Base-by-base conservation (phyloP, 2,113 vertebrate species). In the Rhodinocichla rosea region DNA sequence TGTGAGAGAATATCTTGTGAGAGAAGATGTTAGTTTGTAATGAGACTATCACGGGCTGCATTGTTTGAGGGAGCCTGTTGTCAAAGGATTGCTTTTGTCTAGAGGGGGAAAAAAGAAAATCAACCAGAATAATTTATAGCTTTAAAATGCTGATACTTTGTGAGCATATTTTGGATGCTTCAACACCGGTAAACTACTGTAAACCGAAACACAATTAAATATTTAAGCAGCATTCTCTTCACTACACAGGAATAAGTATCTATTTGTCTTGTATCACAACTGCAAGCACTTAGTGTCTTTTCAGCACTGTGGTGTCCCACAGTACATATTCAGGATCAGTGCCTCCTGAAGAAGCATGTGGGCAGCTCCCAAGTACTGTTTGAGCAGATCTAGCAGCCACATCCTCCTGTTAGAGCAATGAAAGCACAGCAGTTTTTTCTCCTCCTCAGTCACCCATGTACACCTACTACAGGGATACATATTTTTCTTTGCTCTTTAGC, bases 141-240 rank as follows among this genome's bases (percentile, higher is more conserved):
- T 90, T 88, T 64, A 83, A 86, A 92, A 86, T 52, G 40, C 60
- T 75, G 64, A 44, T n/a, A 70, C 69, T 84, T 45, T 22, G 39
- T 90, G n/a, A 92, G 56, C 42, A 17, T 67, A 68, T 90, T 90
- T 90, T 78, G 82, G 88, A 64, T 47, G 21, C 47, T 75, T 89
- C 85, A 86, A 81, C 78, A 89, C 37, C 44, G 40, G 79, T 81
- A 89, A 92, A 92, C 26, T 84, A 50, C 53, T 82, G 90, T 68
- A 95, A 96, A 89, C 60, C 23, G 8, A 95, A 96, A 60, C 37
- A 71, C 28, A 27, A 91, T 90, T 80, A 94, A 97, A 93, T 97
- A 93, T 94, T 97, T 86, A 96, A 87, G 49, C 44, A 60, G 42
- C 26, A 35, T 87, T 91, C 83, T 83, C 60, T 90, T 89, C 60